Percentiles rank a stretch among this genome's conserved stretches.
Conservation (phyloP, 2,797 vertebrate genomes). For the Xenops minutus region DNA sequence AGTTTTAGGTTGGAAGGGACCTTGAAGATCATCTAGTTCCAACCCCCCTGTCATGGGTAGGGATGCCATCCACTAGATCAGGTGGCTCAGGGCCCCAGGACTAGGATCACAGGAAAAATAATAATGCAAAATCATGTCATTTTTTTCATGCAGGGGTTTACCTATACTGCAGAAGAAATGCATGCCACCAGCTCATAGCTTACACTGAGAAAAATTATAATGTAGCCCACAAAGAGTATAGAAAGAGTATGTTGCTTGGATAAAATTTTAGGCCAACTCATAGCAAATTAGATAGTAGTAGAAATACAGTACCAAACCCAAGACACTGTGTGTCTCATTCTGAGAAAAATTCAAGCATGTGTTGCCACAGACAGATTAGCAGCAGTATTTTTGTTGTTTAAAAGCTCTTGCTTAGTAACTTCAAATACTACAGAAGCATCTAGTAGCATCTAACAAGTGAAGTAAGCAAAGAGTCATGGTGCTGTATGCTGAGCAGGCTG, state of each 20-base stretch:
- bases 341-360: slow-evolving; percentile 35
- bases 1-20: background rate
- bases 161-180: background rate
- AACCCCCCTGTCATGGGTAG: background rate
- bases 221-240: background rate
- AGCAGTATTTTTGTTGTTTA: slow-evolving; percentile 25
- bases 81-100: background rate
- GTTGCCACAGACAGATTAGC: slow-evolving; percentile 28
- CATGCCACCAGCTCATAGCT: background rate
- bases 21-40: background rate
- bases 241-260: background rate
- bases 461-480: background rate
- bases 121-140: background rate
- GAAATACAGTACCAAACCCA: slow-evolving; percentile 20
- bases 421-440: slow-evolving; percentile 27
- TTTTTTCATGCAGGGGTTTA: background rate
- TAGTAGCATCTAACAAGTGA: slow-evolving; percentile 31
- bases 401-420: slow-evolving; percentile 36
- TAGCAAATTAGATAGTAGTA: slow-evolving; percentile 31
- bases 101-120: background rate
- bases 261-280: slow-evolving; percentile 2
- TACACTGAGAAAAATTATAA: background rate
- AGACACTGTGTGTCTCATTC: background rate
- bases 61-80: background rate
- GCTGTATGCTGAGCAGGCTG: slow-evolving; percentile 14